Percentiles rank a stretch among this genome's conserved stretches.
These are phyloP conservation scores for Drosophila subquinaria DNA, from an alignment of 2,888 invertebrate species.

Conservation along the genomic window DNA sequence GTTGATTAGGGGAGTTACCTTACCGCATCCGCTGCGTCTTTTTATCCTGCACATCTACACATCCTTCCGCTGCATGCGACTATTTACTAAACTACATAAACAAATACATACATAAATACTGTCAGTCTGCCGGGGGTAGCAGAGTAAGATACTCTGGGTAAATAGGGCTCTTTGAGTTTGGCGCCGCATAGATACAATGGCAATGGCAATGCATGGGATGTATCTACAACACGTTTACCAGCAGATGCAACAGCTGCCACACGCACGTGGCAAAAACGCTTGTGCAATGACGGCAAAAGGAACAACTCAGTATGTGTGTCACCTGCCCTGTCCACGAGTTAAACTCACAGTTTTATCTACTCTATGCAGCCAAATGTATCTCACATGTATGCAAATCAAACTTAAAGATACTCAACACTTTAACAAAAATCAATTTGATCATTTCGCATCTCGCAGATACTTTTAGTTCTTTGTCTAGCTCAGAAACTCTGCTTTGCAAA, in stretches of 20 bases:
- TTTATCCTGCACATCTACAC: constrained; percentile 63
- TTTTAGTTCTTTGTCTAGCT: neutral
- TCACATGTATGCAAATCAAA: neutral
- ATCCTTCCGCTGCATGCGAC: constrained; percentile 56
- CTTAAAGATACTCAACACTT: neutral
- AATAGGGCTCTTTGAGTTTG: constrained; percentile 40
- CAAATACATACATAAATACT: constrained; percentile 5
- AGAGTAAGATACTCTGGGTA: constrained; percentile 54
- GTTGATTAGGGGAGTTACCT: constrained; percentile 76
- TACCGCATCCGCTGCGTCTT: constrained; percentile 70
- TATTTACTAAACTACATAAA: constrained; percentile 33
- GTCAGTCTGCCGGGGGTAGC: constrained; percentile 43
- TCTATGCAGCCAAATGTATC: neutral
- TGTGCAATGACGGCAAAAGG: neutral
- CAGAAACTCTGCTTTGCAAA: neutral
- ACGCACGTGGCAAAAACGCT: constrained; percentile 51
- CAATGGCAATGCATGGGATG: constrained; percentile 5
- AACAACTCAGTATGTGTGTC: constrained; percentile 10
- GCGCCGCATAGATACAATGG: constrained; percentile 47
- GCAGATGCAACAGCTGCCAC: constrained; percentile 62
- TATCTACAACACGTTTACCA: constrained; percentile 1
- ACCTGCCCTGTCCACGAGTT: constrained; percentile 34
- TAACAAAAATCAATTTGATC: no score
- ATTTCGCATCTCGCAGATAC: neutral
- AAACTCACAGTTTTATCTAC: neutral